Base-by-base conservation (phyloP, 2,888 invertebrate species). In the Gandaritis pyraliata region DNA sequence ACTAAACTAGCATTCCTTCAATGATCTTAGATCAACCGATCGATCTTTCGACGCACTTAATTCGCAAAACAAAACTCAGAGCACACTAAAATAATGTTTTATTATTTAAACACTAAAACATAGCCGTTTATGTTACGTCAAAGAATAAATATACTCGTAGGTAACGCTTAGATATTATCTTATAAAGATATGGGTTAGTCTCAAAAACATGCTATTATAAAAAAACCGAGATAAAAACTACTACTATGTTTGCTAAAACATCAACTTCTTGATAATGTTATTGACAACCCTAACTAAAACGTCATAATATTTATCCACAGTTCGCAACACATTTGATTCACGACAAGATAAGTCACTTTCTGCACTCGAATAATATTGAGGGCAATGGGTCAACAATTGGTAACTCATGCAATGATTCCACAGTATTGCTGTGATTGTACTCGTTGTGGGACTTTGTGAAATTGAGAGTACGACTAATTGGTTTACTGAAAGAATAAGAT, bases 381-480 rank as follows among this genome's bases (percentile, higher is more conserved):
- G 58, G 36, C 63, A 63, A 30, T 59, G 47, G 58, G 63, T 48
- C 63, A 59, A 16, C 33, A 18, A 58, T 36, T 56, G 30, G 58
- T 51, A 51, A 59, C 55, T 63, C 63, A 52, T 30, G 58, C 29
- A 33, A 45, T 29, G 43, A 33, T 48, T 47, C 38, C 50, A 43
- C 54, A 36, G 47, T 54, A 39, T 55, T 55, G 55, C 55, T 39
- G 15, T 12, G 12, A 43, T 41, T 59, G 3, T 6, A 47, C n/a
- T 47, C 29, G 8, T 47, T 49, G 18, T 12, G 16, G 33, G 16
- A 11, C 16, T 54, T 62, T 43, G 36, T 47, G 57, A 53, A 61
- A 62, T 41, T 47, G 13, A 54, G 54, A 63, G 50, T 63, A 18
- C 38, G 38, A 48, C 38, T 8, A 53, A 61, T 57, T 33, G 50